phyloP scores from a whole-genome alignment of 2,888 invertebrate species.

The Selenia dentaria region DNA sequence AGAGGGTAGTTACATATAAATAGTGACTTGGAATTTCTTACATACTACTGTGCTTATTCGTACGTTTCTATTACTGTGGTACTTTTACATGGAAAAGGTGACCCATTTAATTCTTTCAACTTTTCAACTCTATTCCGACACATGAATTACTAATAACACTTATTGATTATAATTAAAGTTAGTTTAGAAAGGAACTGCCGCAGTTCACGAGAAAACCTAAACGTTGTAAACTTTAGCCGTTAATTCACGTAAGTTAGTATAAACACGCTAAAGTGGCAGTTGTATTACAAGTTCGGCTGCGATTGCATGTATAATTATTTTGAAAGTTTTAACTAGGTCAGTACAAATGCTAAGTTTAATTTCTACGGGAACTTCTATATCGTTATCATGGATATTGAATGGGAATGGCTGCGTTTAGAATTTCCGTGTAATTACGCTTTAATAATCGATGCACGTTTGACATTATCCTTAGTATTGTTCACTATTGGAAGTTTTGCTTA shows the following conservation, averaged over 20 bases:
- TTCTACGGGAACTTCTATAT: conserved; percentile 13
- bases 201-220: conserved; percentile 9
- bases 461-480: no score
- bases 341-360: conserved; percentile 20
- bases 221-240: conserved; percentile 32
- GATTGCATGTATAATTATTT: conserved; percentile 31
- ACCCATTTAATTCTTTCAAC: no score
- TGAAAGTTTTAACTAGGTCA: conserved; percentile 34
- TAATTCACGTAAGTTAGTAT: conserved; percentile 32
- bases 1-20: no score
- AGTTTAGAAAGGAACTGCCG: conserved; percentile 2
- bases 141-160: no score
- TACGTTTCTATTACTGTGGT: no score
- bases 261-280: conserved; percentile 29
- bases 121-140: no score
- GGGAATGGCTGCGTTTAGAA: conserved; percentile 10
- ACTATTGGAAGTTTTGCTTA: no score
- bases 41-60: no score
- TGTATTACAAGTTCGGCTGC: conserved; percentile 24
- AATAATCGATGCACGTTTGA: no score
- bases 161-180: neutral
- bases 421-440: neutral
- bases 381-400: conserved; percentile 20
- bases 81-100: no score
- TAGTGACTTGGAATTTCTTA: no score